phyloP scores from a whole-genome alignment of 2,797 vertebrate species.

The Sternotherus odoratus region DNA sequence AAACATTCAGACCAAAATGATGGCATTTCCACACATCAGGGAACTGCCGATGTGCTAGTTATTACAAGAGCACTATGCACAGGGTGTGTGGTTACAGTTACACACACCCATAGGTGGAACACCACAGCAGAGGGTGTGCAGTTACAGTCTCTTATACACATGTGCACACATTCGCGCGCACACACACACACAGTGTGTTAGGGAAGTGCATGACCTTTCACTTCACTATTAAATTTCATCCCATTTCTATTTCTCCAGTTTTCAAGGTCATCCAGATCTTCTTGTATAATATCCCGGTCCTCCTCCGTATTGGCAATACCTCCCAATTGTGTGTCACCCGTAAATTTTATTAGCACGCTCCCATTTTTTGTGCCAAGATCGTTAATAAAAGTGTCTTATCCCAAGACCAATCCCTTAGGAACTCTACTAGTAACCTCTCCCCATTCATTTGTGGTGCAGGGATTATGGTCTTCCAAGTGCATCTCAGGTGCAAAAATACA shows the following conservation, averaged over 20 bases:
- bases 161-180: too few relatives aligned
- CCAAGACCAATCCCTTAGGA: neutral
- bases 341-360: neutral
- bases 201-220: too few relatives aligned
- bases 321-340: neutral
- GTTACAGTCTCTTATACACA: neutral
- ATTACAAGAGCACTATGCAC: neutral
- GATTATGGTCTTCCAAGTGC: neutral
- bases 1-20: neutral
- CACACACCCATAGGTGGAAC: neutral
- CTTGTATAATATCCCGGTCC: neutral
- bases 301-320: neutral
- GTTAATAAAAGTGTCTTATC: neutral
- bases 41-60: neutral
- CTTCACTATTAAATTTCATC: neutral
- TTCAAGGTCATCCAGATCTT: neutral
- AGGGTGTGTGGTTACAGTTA: neutral
- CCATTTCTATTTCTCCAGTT: neutral
- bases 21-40: neutral
- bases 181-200: too few relatives aligned
- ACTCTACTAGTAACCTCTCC: neutral
- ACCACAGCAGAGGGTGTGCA: neutral
- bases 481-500: neutral
- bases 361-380: neutral
- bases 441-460: neutral